Evolutionary conservation across 92 coral and sea anemone genomes (phyloP), one percentile per base, ranked within the genome.

Genomic region (Paragorgia papillata): DNA sequence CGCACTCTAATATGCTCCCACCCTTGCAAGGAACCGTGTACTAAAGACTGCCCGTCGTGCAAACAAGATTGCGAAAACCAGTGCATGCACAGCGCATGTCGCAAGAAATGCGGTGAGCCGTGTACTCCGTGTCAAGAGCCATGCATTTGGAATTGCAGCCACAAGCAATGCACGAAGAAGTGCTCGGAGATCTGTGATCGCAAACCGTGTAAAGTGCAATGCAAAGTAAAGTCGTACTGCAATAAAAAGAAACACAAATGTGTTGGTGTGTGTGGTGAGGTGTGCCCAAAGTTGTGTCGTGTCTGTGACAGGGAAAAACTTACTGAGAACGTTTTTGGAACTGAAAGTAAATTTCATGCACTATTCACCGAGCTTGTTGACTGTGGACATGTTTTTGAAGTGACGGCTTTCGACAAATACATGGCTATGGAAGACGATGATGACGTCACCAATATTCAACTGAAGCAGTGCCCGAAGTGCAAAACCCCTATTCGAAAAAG

Each of bases 211-310:
- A 83, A 92, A 61, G 68, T 76, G 21, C 82, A 86, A 3, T 92
- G 97, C 79, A 43, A 34, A 7, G 85, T 49, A 82, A 69, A 15
- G 27, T 81, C 89, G 1, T 83, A 28, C 8, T 90, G 88, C 62
- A 60, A 60, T 18, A 46, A 46, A 46, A n/a, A n/a, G n/a, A 15
- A 15, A 9, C 97, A 92, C 68, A 80, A 27, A 28, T 92, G 97
- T 57, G 86, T 92, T 49, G 97, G 97, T 15, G 80, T 92, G 5
- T 89, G 97, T 50, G 97, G 97, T 28, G 97, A 92, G 66, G 88
- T 88, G 18, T 92, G 97, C 64, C 97, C 96, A 41, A 86, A 69
- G 81, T 58, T 85, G 39, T 92, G 97, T 80, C 33, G 90, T 66
- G 57, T 83, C 13, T 92, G 97, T 53, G 48, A 92, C 69, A 79